A percentile compares a stretch with the other conserved stretches of the same genome.
phyloP scores from a whole-genome alignment of 1,140 invertebrate species.

The Drosophila hydei region DNA sequence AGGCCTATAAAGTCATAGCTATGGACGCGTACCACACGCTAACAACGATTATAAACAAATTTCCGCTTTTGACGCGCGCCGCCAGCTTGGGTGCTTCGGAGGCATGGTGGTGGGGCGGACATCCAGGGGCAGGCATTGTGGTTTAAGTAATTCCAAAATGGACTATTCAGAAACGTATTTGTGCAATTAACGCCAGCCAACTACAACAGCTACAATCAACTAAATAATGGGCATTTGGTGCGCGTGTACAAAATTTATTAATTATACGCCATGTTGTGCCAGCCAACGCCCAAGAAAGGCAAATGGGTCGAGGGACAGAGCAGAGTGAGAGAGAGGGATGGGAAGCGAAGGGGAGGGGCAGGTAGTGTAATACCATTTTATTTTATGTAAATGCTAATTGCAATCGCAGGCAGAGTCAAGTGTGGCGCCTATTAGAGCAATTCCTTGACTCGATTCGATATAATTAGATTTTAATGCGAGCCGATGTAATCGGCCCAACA shows the following conservation, averaged over 20 bases:
- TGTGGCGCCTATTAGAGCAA: background rate
- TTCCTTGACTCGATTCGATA: conserved; percentile 34
- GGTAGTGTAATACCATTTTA: conserved; percentile 49
- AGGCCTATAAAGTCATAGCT: conserved; percentile 39
- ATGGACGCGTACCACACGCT: conserved; percentile 56
- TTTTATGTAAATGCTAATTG: conserved; percentile 55
- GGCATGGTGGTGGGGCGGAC: background rate
- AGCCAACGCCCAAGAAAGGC: conserved; percentile 51
- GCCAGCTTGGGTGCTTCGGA: conserved; percentile 5
- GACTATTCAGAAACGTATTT: conserved; percentile 79
- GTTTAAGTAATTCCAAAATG: conserved; percentile 65
- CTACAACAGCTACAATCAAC: conserved; percentile 21
- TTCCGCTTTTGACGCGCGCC: conserved; percentile 78
- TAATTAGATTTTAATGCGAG: conserved; percentile 76
- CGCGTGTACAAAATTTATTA: conserved; percentile 73
- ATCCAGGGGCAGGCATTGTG: background rate
- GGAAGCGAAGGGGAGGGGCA: background rate
- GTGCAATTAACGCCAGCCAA: conserved; percentile 70
- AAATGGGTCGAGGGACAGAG: background rate
- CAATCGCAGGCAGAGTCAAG: conserved; percentile 2
- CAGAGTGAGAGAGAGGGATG: background rate
- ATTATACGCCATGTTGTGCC: conserved; percentile 76
- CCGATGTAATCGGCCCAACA: conserved; percentile 60
- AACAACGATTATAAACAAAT: conserved; percentile 81
- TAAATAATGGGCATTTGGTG: conserved; percentile 62